A percentile compares a stretch with the other conserved stretches of the same genome.
Conservation (phyloP, 2,113 vertebrate species). For the Gopherus flavomarginatus region DNA sequence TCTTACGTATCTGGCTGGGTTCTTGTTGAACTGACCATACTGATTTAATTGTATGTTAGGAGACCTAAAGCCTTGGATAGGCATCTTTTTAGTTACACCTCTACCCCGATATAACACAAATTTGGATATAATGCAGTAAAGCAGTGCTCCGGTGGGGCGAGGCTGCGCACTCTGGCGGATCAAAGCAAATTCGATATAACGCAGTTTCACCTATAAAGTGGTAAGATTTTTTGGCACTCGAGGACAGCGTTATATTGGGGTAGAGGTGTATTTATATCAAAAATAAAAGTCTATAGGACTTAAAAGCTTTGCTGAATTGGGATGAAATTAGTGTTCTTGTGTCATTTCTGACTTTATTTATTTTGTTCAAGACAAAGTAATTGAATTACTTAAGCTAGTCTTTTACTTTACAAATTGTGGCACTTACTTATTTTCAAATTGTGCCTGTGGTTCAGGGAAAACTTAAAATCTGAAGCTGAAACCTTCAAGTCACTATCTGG, state of each 20-base stretch:
- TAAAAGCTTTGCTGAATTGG: constrained; percentile 20
- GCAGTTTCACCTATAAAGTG: no score
- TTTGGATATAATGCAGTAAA: no score
- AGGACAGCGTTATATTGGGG: no score
- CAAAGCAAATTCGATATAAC: no score
- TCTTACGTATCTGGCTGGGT: background rate
- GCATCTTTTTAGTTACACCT: background rate
- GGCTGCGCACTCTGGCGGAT: no score
- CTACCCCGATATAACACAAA: no score
- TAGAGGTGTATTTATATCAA: background rate
- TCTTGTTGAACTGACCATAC: background rate
- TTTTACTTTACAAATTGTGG: background rate
- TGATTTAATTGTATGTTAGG: background rate
- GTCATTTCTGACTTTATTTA: constrained; percentile 8
- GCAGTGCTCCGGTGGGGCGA: no score
- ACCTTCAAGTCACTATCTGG: background rate
- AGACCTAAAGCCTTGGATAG: background rate
- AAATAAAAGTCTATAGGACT: background rate
- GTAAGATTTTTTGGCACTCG: no score
- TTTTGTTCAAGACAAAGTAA: constrained; percentile 26
- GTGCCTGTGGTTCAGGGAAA: background rate
- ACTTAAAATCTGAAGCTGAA: background rate
- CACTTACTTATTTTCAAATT: background rate
- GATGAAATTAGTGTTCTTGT: constrained; percentile 11
- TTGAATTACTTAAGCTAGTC: background rate